A percentile compares a stretch with the other conserved stretches of the same genome.
Conservation (phyloP, 2,113 vertebrate genomes). For the Calidris pugnax region DNA sequence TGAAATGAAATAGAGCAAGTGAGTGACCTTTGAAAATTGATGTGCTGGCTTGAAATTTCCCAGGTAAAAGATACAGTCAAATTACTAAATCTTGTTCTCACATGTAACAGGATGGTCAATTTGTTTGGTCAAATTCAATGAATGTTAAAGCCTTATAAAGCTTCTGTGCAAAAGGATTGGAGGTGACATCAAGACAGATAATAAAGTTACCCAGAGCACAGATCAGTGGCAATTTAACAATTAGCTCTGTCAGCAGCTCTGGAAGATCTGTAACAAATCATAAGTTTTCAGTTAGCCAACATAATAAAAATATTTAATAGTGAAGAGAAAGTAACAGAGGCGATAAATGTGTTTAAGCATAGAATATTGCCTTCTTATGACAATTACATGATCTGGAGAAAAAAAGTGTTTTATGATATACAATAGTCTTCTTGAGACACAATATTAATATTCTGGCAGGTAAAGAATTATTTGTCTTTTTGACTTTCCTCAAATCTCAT, state of each 20-base stretch:
- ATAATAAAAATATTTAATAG: constrained; percentile 7
- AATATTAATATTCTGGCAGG: not conserved
- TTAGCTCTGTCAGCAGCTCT: constrained; percentile 48
- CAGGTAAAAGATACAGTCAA: constrained; percentile 24
- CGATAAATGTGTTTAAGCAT: not conserved
- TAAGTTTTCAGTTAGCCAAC: constrained; percentile 20
- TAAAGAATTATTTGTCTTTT: constrained; percentile 1
- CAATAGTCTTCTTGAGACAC: not conserved
- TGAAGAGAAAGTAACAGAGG: not conserved
- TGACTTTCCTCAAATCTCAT: not conserved
- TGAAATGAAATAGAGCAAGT: not conserved
- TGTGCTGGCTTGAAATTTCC: constrained; percentile 12
- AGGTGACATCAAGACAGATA: not conserved
- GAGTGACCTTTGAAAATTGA: constrained; percentile 31
- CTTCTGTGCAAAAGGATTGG: constrained; percentile 3
- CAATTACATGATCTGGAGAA: not conserved
- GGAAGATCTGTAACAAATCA: constrained; percentile 30
- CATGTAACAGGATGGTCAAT: not conserved
- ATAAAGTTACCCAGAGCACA: constrained; percentile 11
- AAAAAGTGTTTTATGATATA: not conserved
- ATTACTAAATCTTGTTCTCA: constrained; percentile 6
- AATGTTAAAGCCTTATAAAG: constrained; percentile 9
- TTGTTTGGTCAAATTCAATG: constrained; percentile 46
- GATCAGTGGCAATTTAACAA: constrained; percentile 20
- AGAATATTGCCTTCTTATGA: constrained; percentile 8